Evolutionary conservation across 1,140 invertebrate species (phyloP).

Genomic region (Stegodyphus dumicola): DNA sequence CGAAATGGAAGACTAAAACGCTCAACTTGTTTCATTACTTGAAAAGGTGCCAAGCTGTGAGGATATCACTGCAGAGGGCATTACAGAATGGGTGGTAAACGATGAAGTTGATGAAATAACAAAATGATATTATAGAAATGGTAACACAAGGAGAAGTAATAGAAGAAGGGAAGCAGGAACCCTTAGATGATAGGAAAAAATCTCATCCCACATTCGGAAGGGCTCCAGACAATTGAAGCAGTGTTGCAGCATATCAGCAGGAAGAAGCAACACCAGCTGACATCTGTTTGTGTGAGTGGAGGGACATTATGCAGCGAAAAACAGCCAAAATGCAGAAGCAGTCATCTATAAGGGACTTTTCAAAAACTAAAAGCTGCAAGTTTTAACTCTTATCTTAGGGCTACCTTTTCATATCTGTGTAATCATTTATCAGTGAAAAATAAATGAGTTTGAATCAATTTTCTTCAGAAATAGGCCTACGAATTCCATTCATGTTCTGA

Average conservation of each 20-base stretch:
- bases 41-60: neutral
- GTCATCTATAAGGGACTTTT: constrained; percentile 2
- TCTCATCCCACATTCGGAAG: constrained; percentile 14
- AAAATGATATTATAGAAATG: constrained; percentile 2
- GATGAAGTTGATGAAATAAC: constrained; percentile 16
- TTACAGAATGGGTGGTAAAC: neutral
- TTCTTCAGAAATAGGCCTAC: neutral
- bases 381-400: neutral
- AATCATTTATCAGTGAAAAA: neutral
- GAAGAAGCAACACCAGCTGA: neutral
- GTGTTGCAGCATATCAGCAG: neutral
- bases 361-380: constrained; percentile 20
- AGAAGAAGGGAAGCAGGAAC: constrained; percentile 1
- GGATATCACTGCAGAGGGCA: neutral
- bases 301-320: neutral
- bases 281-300: constrained; percentile 1
- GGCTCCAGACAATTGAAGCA: neutral
- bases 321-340: neutral
- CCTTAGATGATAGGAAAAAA: neutral
- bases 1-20: neutral
- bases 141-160: neutral
- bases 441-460: neutral
- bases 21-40: neutral
- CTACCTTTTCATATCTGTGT: neutral
- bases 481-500: neutral